Base-by-base conservation (phyloP, 2,797 vertebrate species). In the Periophthalmus magnuspinnatus region DNA sequence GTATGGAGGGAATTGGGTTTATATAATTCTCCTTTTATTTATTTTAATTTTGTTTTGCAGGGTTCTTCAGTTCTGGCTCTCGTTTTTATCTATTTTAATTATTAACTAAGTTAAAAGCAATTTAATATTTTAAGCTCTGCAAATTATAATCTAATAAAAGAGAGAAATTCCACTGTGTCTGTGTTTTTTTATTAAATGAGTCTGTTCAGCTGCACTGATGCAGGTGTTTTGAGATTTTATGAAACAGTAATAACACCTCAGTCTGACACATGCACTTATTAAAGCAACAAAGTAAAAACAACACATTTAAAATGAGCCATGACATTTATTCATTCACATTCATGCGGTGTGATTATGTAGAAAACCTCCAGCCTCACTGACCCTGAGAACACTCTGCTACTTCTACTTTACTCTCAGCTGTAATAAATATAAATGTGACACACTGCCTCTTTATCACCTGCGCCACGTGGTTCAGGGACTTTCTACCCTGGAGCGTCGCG, bases 91-190 rank as follows among this genome's bases (percentile, higher is more conserved):
- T 94, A 93, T 94, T 95, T 93, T 94, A 94, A 94, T 93, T 91
- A 93, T 93, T 93, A 93, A 93, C 89, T 94, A 95, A 93, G 92
- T 94, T 94, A 94, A 94, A 93, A 95, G 92, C 93, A 92, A 93
- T 93, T 93, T 93, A 93, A 93, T 94, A 94, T 94, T 94, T 94
- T 92, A 93, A 91, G 81, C 87, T 94, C 93, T 94, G 93, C 91
- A 76, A 91, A 93, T 93, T 93, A 93, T 95, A 95, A 93, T 93
- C 94, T 92, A 94, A 94, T 95, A 94, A 94, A 95, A 93, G 79
- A 89, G 80, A 88, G 84, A 93, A 93, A 94, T 91, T 85, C 89
- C 90, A 61, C 22, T 33, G 32, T 17, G 81, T 71, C 38, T 1
- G 3, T 83, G 41, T 0, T 74, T 77, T 81, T 34, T 64, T 82